Percentiles rank a stretch among this genome's conserved stretches.
Conservation (phyloP, 1,140 invertebrate genomes). For the Papilio aristodemus region DNA sequence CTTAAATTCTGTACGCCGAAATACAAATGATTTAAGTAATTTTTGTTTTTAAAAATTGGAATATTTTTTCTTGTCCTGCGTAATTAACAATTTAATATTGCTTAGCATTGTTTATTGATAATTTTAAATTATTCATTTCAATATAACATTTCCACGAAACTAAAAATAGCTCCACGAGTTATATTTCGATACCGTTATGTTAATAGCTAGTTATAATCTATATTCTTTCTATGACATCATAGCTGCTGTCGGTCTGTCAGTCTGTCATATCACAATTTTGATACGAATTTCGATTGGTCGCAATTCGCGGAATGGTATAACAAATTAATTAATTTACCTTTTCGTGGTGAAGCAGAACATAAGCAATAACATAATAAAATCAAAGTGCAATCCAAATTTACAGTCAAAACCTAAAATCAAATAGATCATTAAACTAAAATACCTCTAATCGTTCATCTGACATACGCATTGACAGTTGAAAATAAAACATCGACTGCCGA, state of each 20-base stretch:
- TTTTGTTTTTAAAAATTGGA: too few species aligned
- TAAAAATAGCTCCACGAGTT: neutral
- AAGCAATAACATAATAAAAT: slow-evolving; percentile 43
- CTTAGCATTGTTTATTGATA: too few species aligned
- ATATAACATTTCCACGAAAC: neutral
- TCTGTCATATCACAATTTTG: slow-evolving; percentile 27
- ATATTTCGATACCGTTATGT: neutral
- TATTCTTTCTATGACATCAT: slow-evolving; percentile 32
- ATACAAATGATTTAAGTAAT: too few species aligned
- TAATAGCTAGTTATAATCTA: neutral
- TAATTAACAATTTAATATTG: too few species aligned
- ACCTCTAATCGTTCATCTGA: slow-evolving; percentile 36
- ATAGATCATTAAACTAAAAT: slow-evolving; percentile 31
- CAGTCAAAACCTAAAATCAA: slow-evolving; percentile 21
- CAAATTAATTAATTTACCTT: slow-evolving; percentile 49
- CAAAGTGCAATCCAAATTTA: slow-evolving; percentile 30
- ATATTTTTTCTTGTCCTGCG: too few species aligned
- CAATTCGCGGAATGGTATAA: slow-evolving; percentile 50
- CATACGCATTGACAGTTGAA: slow-evolving; percentile 44
- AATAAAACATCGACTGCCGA: slow-evolving; percentile 55
- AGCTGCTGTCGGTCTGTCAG: slow-evolving; percentile 34
- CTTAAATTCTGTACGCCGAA: too few species aligned
- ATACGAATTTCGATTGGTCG: slow-evolving; percentile 49
- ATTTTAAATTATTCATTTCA: neutral
- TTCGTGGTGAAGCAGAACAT: slow-evolving; percentile 53